These are phyloP conservation scores for Heliconius aoede DNA, from an alignment of 2,888 invertebrate genomes.

Conservation along the genomic window DNA sequence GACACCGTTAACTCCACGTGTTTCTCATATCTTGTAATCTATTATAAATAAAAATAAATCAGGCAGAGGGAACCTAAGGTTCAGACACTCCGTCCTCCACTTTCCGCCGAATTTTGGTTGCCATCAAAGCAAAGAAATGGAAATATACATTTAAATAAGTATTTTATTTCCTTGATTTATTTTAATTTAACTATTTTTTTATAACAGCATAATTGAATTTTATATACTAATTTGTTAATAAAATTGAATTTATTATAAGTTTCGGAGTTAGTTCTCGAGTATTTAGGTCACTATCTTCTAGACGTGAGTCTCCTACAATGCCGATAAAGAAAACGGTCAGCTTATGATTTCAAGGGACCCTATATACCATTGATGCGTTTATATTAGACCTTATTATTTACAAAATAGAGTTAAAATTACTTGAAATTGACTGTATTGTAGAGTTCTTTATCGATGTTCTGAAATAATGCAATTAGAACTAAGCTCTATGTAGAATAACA, in stretches of 20 bases:
- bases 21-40: too few species aligned
- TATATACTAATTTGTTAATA: not conserved
- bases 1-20: too few species aligned
- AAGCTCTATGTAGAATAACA: accelerated
- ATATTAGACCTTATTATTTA: constrained; percentile 4
- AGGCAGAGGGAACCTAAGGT: too few species aligned
- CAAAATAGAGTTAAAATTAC: not conserved
- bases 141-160: too few species aligned
- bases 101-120: too few species aligned
- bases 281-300: constrained; percentile 45
- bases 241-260: not conserved
- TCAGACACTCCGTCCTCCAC: too few species aligned
- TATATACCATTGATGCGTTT: constrained; percentile 26
- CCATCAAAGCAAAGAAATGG: too few species aligned
- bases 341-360: constrained; percentile 42
- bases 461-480: constrained; percentile 15
- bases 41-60: too few species aligned
- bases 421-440: not conserved
- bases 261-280: constrained; percentile 32
- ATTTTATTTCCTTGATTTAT: too few species aligned
- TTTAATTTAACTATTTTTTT: too few species aligned
- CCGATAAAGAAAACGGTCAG: constrained; percentile 46
- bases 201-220: too few species aligned
- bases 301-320: constrained; percentile 44
- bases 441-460: constrained; percentile 18